A percentile compares a stretch with the other conserved stretches of the same genome.
Conservation (phyloP, 2,888 invertebrate species). For the Colostygia pectinataria region DNA sequence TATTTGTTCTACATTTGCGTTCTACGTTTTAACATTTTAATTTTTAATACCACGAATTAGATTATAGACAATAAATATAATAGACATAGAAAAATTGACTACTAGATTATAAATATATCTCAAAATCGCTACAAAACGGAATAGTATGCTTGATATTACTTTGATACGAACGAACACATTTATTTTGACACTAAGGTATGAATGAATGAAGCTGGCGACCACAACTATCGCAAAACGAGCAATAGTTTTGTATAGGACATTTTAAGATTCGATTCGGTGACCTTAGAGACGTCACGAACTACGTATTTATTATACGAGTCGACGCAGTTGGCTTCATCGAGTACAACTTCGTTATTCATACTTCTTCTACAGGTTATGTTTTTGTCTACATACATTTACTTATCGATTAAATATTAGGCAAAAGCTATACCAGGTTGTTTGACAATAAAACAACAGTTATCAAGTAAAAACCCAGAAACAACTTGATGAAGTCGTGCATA, state of each 20-base stretch:
- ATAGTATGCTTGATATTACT: conserved; percentile 33
- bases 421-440: conserved; percentile 56
- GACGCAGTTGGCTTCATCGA: conserved; percentile 4
- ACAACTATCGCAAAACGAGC: background rate
- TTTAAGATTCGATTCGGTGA: background rate
- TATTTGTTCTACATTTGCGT: conserved; percentile 17
- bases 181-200: conserved; percentile 40
- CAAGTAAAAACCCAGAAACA: background rate
- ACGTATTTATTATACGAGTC: conserved; percentile 10
- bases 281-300: background rate
- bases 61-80: conserved; percentile 16
- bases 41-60: background rate
- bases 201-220: background rate
- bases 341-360: conserved; percentile 18
- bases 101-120: conserved; percentile 32
- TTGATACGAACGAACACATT: conserved; percentile 45
- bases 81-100: conserved; percentile 36
- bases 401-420: conserved; percentile 52
- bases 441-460: conserved; percentile 3
- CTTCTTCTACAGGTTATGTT: conserved; percentile 8
- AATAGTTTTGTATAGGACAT: background rate
- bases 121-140: conserved; percentile 40
- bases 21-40: conserved; percentile 14
- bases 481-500: background rate
- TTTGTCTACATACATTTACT: conserved; percentile 30